A percentile compares a stretch with the other conserved stretches of the same genome.
These are phyloP conservation scores for Phylloscopus collybita DNA, from an alignment of 2,797 vertebrate species.

Conservation along the genomic window DNA sequence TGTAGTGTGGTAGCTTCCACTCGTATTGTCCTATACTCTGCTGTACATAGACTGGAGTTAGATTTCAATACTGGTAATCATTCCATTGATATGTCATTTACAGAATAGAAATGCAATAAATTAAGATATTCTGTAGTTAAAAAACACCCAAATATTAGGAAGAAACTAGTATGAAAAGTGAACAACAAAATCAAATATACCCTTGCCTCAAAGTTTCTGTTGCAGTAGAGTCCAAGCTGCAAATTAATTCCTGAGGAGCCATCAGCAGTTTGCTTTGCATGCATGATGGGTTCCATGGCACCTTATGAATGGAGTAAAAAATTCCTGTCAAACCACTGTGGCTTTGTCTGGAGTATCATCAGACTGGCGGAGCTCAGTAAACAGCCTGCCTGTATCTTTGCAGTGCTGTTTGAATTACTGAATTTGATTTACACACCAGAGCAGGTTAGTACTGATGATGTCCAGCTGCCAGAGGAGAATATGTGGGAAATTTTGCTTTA, in stretches of 20 bases:
- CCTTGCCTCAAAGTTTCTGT: not conserved
- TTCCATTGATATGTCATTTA: not conserved
- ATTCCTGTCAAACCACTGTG: not conserved
- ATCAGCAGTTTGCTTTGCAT: not conserved
- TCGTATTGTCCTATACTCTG: not conserved
- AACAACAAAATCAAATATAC: not conserved
- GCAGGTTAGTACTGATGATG: not conserved
- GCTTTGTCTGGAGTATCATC: not conserved
- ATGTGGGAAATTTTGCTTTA: not conserved
- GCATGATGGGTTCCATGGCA: not conserved
- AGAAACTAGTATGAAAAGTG: not conserved
- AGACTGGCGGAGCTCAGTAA: not conserved
- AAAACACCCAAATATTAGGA: not conserved
- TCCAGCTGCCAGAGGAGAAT: not conserved
- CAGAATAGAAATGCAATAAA: not conserved
- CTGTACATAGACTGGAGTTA: not conserved
- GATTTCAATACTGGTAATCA: not conserved
- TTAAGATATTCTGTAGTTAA: not conserved
- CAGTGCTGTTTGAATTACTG: not conserved
- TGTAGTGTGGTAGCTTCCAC: not conserved
- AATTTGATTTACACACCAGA: not conserved
- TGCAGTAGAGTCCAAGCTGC: not conserved
- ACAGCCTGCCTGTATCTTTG: rapidly evolving
- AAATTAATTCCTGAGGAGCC: not conserved
- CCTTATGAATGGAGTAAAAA: not conserved